Base-by-base conservation (phyloP, 2,113 vertebrate species). In the Sapajus apella region DNA sequence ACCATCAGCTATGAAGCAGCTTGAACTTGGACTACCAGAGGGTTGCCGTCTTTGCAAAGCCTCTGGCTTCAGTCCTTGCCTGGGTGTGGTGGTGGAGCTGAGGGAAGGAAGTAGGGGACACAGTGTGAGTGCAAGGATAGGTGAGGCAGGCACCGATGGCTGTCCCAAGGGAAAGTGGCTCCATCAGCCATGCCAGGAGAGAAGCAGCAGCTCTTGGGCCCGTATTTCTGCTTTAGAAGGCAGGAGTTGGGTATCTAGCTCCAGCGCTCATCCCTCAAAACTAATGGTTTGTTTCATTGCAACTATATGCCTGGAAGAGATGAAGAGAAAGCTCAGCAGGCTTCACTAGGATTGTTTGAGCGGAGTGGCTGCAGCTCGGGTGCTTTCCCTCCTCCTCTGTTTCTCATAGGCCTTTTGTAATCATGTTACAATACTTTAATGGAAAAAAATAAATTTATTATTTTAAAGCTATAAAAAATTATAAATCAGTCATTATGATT, bases 381-480 rank as follows among this genome's bases (percentile, higher is more conserved):
- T 47, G 35, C 40, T 61, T n/a, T 37, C 50, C 79, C 32, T 30
- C 58, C 32, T 30, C 58, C 32, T 84, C 37, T 47, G 1, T 76
- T 90, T 70, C 23, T 86, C 56, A 12, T 58, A 56, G 81, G 25
- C 52, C 52, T 12, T 77, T 82, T 75, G 14, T 80, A 86, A 56
- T 88, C 45, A 61, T 1, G 1, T 90, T 70, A 30, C 9, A 30
- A 47, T 35, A 87, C 72, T 89, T 85, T 1, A 35, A 43, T 76
- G 56, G 32, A 52, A 52, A 73, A 64, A 87, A 45, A 35, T 30
- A 77, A 84, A 93, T 47, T 18, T 68, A 18, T 58, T 8, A 66
- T 50, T 80, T 80, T 84, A 45, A 96, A 92, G 61, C 80, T 82
- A 2, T 89, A 61, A 50, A 93, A 93, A 81, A 70, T 56, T 27